These are phyloP conservation scores for Liposcelis brunnea DNA, from an alignment of 2,888 invertebrate species.

Conservation along the genomic window DNA sequence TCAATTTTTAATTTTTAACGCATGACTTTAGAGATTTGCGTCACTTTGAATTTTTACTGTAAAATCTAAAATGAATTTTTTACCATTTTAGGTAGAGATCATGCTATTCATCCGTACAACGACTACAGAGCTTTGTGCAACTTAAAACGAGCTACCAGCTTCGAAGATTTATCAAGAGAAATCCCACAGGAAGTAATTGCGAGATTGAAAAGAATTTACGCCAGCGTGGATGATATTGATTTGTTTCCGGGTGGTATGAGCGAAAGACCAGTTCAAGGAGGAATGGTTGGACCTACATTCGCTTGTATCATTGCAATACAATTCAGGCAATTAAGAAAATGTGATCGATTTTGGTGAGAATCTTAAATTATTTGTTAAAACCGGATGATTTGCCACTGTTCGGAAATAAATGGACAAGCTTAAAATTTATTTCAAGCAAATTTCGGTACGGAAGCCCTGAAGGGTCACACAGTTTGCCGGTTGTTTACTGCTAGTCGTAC, in stretches of 20 bases:
- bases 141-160: slow-evolving; percentile 62
- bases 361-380: neutral
- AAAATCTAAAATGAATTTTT: no score
- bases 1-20: no score
- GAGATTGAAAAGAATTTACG: slow-evolving; percentile 60
- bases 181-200: slow-evolving; percentile 51
- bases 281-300: slow-evolving; percentile 84
- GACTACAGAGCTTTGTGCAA: slow-evolving; percentile 83
- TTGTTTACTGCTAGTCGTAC: no score
- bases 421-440: no score
- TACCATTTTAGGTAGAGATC: slow-evolving; percentile 46
- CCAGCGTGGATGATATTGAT: slow-evolving; percentile 88
- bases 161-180: slow-evolving; percentile 75
- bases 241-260: slow-evolving; percentile 92
- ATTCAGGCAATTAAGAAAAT: slow-evolving; percentile 75
- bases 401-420: no score
- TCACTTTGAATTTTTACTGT: no score
- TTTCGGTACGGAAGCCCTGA: no score
- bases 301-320: slow-evolving; percentile 90
- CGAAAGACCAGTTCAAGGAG: slow-evolving; percentile 63
- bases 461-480: no score
- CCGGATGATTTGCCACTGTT: no score
- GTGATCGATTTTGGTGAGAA: slow-evolving; percentile 79
- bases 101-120: slow-evolving; percentile 77
- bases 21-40: no score